Conservation (phyloP, 2,113 vertebrate species). For the Myiozetetes cayanensis region DNA sequence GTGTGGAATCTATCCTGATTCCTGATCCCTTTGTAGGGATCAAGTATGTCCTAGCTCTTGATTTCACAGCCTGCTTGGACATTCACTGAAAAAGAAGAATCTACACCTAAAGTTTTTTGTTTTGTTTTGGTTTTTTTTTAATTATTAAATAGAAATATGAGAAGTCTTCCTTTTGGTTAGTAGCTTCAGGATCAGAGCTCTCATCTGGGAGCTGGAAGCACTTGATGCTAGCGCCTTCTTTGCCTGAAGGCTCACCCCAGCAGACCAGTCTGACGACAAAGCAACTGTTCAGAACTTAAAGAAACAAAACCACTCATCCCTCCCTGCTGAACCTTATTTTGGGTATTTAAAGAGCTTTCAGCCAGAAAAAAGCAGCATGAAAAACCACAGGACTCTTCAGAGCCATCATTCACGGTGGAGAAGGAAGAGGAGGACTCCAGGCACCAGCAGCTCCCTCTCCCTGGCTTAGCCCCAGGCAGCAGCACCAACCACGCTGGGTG, state of each 20-base stretch:
- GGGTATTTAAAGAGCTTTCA: not conserved
- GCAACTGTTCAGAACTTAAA: not conserved
- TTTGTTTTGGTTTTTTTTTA: not conserved
- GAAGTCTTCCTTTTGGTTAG: not conserved
- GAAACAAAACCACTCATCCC: not conserved
- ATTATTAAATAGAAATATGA: not conserved
- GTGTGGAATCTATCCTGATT: not conserved
- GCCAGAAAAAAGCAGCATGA: not conserved
- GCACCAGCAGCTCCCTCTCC: not conserved
- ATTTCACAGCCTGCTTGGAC: not conserved
- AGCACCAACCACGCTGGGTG: not conserved
- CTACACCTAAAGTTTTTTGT: not conserved
- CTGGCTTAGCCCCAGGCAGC: not conserved
- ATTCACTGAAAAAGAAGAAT: not conserved
- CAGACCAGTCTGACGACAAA: not conserved
- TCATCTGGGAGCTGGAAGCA: not conserved
- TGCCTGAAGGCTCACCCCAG: not conserved
- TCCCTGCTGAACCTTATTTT: not conserved
- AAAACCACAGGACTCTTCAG: not conserved
- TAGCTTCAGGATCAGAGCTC: not conserved
- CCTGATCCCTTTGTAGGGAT: not conserved
- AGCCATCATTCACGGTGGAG: not conserved
- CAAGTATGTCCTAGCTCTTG: not conserved
- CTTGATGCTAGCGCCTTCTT: not conserved
- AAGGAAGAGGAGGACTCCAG: not conserved